Base-by-base conservation (phyloP, 2,797 vertebrate genomes). In the Phyllotis vaccarum region DNA sequence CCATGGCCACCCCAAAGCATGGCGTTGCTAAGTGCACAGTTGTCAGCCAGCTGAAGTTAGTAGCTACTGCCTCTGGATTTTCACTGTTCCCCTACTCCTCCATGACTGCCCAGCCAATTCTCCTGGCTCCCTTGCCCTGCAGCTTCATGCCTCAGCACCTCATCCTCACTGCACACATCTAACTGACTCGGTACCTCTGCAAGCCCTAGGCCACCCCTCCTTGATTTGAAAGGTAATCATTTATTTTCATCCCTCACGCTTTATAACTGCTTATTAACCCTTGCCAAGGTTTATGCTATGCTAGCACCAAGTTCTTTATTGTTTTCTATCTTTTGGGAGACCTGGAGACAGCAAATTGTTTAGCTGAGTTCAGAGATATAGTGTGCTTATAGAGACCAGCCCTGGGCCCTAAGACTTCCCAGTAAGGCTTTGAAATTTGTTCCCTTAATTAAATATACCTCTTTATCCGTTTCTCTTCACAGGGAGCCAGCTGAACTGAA, bases 141-240 rank as follows among this genome's bases (percentile, higher is more conserved):
- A 2, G 2, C 29, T 24, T 94, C 86, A 13, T 27, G 14, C 3
- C 31, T 3, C n/a, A 64, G 29, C 6, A 58, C 10, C 21, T 37
- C 37, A 54, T 29, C 52, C 37, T 54, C 2, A 37, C 27, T 19
- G n/a, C 27, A 56, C 12, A 27, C 62, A 11, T 27, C 10, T 46
- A 31, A 68, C 60, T 62, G 62, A 68, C 54, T 56, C n/a, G 8
- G 64, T 17, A 46, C 27, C 16, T 46, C 14, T 52, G 7, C 8
- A 75, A 60, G 49, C 54, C 56, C 62, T 70, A 74, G 31, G 62
- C 31, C 10, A 11, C 17, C 82, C 27, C 52, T 89, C 29, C 40
- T 68, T 81, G 76, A 56, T 72, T 83, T 89, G 37, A 74, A 82
- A 93, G 90, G 80, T 92, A 88, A 90, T 70, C 52, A 90, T 95